phyloP scores from a whole-genome alignment of 2,888 invertebrate species.

The Amblyjoppa proteus region DNA sequence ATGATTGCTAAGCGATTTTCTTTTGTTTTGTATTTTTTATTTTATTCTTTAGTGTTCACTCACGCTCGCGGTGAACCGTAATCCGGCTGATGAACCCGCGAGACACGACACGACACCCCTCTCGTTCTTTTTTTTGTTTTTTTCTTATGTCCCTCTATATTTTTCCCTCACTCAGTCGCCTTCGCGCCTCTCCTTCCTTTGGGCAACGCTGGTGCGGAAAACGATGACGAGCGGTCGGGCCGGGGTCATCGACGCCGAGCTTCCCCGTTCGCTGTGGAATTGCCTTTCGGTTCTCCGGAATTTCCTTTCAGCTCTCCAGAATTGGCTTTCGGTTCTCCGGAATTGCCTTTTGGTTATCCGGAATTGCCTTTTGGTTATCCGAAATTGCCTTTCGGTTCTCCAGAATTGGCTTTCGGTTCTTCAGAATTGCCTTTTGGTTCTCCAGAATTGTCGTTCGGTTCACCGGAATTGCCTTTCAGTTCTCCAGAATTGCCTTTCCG shows the following conservation, averaged over 20 bases:
- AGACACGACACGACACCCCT: conserved; percentile 32
- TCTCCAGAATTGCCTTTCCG: no score
- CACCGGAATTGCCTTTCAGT: no score
- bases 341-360: no score
- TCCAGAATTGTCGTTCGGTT: no score
- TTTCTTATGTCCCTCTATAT: neutral
- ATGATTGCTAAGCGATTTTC: conserved; percentile 37
- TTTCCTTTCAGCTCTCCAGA: no score
- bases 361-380: no score
- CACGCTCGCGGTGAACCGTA: conserved; percentile 51
- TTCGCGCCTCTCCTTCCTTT: conserved; percentile 18
- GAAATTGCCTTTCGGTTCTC: no score
- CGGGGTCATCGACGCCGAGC: conserved; percentile 47
- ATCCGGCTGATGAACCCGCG: conserved; percentile 52
- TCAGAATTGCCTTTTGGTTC: no score
- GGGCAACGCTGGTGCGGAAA: conserved; percentile 24
- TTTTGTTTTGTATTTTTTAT: conserved; percentile 7
- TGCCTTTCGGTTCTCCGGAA: no score
- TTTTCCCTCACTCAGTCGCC: neutral
- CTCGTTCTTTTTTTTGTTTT: neutral
- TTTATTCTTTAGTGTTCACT: conserved; percentile 21
- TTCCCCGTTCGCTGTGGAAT: neutral
- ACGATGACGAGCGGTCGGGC: conserved; percentile 26
- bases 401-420: no score
- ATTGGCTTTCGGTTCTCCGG: no score